Percentiles rank a stretch among this genome's conserved stretches.
Evolutionary conservation across 2,888 invertebrate genomes (phyloP).

Genomic region (Plebejus anna): DNA sequence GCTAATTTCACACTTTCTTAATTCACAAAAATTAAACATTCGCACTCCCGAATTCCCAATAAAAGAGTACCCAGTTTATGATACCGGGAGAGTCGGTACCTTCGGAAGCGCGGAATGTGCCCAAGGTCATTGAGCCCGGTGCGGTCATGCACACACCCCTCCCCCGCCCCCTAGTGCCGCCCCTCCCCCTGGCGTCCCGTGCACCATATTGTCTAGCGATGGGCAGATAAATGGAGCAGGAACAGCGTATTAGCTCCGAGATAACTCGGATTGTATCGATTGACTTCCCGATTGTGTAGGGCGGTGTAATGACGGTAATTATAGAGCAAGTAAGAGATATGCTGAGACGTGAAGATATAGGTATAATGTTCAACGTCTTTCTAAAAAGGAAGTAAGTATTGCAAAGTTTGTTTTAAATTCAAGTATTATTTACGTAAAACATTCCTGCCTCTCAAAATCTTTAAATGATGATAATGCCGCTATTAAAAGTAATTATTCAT

Average conservation of each 20-base stretch:
- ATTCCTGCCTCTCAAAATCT: too few relatives aligned
- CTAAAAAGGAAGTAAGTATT: too few relatives aligned
- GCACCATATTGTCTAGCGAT: conserved; percentile 74
- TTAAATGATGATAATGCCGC: too few relatives aligned
- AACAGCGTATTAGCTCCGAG: conserved; percentile 20
- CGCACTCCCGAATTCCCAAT: conserved; percentile 10
- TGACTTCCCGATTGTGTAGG: conserved; percentile 3
- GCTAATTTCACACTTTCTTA: too few relatives aligned
- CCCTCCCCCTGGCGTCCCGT: conserved; percentile 40
- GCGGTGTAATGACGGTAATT: background rate
- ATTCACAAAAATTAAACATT: background rate
- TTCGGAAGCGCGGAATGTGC: conserved; percentile 69
- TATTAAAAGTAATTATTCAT: too few relatives aligned
- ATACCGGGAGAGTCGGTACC: conserved; percentile 64
- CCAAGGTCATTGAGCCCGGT: conserved; percentile 80
- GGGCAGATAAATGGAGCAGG: conserved; percentile 43
- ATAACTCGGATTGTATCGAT: conserved; percentile 19
- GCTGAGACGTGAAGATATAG: background rate
- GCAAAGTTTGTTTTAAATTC: too few relatives aligned
- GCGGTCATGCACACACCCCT: conserved; percentile 75
- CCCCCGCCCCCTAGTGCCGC: conserved; percentile 40
- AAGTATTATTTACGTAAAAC: too few relatives aligned
- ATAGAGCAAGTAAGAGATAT: background rate
- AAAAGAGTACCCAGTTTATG: conserved; percentile 38
- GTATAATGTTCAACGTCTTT: background rate